Conservation (phyloP, 2,797 vertebrate species). For the Coregonus ussuriensis region DNA sequence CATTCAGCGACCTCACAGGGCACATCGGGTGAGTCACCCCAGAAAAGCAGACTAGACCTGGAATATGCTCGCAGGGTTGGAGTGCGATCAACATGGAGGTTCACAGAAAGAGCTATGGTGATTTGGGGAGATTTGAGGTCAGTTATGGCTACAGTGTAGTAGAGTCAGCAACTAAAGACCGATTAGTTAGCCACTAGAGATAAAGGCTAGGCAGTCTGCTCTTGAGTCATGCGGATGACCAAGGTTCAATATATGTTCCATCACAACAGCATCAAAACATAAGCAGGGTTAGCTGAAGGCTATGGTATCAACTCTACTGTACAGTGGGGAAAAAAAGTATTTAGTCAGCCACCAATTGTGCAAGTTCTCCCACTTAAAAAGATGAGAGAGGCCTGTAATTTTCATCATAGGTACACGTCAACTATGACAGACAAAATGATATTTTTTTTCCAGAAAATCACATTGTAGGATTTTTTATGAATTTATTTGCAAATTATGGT, state of each 20-base stretch:
- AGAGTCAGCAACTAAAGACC: background rate
- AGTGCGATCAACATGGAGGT: background rate
- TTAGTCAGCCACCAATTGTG: too few relatives aligned
- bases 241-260: background rate
- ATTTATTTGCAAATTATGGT: too few relatives aligned
- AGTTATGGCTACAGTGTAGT: background rate
- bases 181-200: background rate
- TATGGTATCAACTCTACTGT: background rate
- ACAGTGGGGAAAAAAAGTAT: too few relatives aligned
- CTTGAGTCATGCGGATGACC: background rate
- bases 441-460: too few relatives aligned
- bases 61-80: background rate
- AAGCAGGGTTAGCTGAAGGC: background rate
- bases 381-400: too few relatives aligned
- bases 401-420: too few relatives aligned
- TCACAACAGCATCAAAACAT: background rate
- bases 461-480: too few relatives aligned
- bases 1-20: constrained; percentile 25
- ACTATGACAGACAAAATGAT: too few relatives aligned
- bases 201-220: background rate
- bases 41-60: constrained; percentile 18
- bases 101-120: constrained; percentile 6
- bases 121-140: background rate
- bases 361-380: too few relatives aligned
- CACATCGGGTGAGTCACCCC: constrained; percentile 55